These are phyloP conservation scores for Xestoiulus laeticollis DNA, from an alignment of 2,888 invertebrate genomes.

Conservation along the genomic window DNA sequence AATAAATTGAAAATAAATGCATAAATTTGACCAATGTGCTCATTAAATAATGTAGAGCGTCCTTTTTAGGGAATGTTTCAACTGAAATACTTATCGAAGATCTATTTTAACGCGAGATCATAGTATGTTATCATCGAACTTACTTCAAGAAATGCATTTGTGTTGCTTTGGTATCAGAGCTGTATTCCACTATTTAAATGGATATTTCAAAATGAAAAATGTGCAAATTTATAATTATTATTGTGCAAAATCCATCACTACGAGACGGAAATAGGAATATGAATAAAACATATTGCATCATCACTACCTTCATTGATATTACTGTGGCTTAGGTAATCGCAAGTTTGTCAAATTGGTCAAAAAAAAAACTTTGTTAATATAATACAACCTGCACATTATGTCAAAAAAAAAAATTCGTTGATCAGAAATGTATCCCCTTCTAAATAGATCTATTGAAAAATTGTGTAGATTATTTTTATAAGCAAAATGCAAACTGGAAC, in stretches of 20 bases:
- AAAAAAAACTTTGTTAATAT: not conserved
- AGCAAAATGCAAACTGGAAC: not conserved
- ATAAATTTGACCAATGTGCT: not conserved
- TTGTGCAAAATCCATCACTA: not conserved
- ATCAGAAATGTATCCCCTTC: not conserved
- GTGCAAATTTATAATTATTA: not conserved
- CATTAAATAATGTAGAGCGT: not conserved
- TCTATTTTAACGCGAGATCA: not conserved
- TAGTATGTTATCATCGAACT: not conserved
- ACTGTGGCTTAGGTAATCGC: not conserved
- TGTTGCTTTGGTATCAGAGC: constrained; percentile 23
- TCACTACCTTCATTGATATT: not conserved
- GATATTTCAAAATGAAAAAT: not conserved
- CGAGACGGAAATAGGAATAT: not conserved
- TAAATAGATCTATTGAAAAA: too few relatives aligned
- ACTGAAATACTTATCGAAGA: not conserved
- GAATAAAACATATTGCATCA: constrained; percentile 14
- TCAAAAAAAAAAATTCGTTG: not conserved
- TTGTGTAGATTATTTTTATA: too few relatives aligned
- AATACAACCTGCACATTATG: not conserved
- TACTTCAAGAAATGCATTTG: not conserved
- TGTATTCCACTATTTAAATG: constrained; percentile 34
- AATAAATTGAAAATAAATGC: not conserved
- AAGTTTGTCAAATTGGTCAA: not conserved
- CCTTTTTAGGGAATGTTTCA: not conserved